Percentiles rank a stretch among this genome's conserved stretches.
These are phyloP conservation scores for Corythornis madagascariensis DNA, from an alignment of 2,113 vertebrate genomes.

Conservation along the genomic window DNA sequence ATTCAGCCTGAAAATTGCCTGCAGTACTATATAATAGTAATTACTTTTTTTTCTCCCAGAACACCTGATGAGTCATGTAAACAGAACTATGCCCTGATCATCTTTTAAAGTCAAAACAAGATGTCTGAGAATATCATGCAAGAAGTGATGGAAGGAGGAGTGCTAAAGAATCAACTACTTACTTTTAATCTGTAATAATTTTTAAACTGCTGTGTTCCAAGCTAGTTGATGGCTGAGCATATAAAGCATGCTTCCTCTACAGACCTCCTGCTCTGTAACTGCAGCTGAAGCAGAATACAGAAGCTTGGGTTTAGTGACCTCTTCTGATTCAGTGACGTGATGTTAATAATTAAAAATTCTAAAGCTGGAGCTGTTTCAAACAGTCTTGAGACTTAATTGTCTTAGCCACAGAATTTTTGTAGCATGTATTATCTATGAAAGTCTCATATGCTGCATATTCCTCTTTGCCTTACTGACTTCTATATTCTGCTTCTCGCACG, in stretches of 20 bases:
- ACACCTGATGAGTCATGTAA: slow-evolving; percentile 55
- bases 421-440: not conserved
- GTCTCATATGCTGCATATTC: not conserved
- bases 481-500: not conserved
- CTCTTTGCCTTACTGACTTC: not conserved
- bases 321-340: slow-evolving; percentile 16
- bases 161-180: not conserved
- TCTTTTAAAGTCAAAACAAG: slow-evolving; percentile 6
- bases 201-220: not conserved
- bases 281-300: slow-evolving; percentile 5
- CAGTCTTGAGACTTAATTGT: not conserved
- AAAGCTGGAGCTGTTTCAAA: slow-evolving; percentile 19
- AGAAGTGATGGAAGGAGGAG: slow-evolving; percentile 27
- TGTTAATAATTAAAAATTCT: slow-evolving; percentile 48
- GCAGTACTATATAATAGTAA: slow-evolving; percentile 30
- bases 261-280: not conserved
- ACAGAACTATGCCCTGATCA: not conserved
- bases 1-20: slow-evolving; percentile 33
- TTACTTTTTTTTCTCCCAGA: slow-evolving; percentile 48
- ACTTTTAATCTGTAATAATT: slow-evolving; percentile 23
- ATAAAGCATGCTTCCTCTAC: not conserved
- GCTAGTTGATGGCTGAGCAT: not conserved
- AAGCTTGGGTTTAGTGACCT: slow-evolving; percentile 23
- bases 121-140: slow-evolving; percentile 5
- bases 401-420: not conserved